Conservation (phyloP, 1,140 invertebrate genomes). For the Lasioglossum albipes region DNA sequence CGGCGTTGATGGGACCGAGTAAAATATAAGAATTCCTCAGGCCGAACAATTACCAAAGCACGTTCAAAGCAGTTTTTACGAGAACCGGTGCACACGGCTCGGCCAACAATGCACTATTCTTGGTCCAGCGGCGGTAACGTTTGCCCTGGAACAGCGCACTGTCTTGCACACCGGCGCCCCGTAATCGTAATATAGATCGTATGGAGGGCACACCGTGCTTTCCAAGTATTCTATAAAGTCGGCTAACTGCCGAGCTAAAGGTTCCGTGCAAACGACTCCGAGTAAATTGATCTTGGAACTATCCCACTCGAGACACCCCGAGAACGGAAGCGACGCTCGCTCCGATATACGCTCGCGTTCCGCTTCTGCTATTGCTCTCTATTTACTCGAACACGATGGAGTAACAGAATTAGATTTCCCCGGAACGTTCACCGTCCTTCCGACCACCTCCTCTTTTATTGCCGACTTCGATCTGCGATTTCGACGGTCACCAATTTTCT, state of each 20-base stretch:
- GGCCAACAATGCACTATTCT: background rate
- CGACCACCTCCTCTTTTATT: background rate
- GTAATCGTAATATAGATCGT: constrained; percentile 55
- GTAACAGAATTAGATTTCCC: background rate
- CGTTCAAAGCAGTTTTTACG: constrained; percentile 43
- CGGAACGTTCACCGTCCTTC: too few relatives aligned
- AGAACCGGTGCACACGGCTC: background rate
- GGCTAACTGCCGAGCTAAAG: constrained; percentile 33
- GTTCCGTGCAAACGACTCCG: constrained; percentile 33
- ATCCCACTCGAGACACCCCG: background rate
- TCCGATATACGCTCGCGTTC: background rate
- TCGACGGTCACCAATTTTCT: background rate
- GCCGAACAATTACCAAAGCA: constrained; percentile 49
- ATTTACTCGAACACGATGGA: background rate
- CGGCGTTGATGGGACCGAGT: background rate
- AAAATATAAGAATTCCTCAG: constrained; percentile 47
- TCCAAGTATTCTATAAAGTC: constrained; percentile 53
- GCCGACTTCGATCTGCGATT: background rate
- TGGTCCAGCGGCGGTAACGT: constrained; percentile 21
- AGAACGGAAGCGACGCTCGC: background rate
- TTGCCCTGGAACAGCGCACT: background rate
- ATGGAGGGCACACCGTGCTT: constrained; percentile 19
- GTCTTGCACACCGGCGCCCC: too few relatives aligned
- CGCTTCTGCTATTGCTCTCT: background rate
- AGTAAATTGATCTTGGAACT: constrained; percentile 42